Base-by-base conservation (phyloP, 2,113 vertebrate species). In the Pholis gunnellus region DNA sequence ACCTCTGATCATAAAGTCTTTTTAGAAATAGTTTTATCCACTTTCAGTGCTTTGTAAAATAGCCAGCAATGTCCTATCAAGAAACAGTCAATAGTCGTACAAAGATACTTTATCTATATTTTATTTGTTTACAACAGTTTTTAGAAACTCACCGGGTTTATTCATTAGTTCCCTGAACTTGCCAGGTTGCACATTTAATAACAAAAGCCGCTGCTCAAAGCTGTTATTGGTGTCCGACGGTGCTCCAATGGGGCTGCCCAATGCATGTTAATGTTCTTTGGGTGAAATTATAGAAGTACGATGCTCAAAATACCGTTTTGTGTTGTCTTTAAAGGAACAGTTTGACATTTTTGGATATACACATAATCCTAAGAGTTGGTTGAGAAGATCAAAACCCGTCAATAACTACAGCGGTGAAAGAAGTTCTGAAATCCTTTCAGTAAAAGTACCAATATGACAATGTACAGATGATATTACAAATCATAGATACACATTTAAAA, bases 1-100 rank as follows among this genome's bases (percentile, higher is more conserved):
- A 59, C 38, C 50, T 65, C 20, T n/a, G 42, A 44, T 59, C 52
- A 44, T 74, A 11, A 71, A 76, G 8, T 59, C 6, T 20, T 64
- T 42, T 73, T 69, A 10, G 64, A 14, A 73, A 70, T 59, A n/a
- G 56, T 17, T 61, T 25, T 40, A 68, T 54, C 6, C 52, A 61
- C 42, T 31, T 74, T 67, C 5, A 54, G n/a, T 64, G 34, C 71
- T 71, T 65, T 34, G 4, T 50, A 29, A 70, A 25, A 44, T 22
- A 15, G 69, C 34, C 48, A 64, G 18, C 18, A 31, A 61, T 52
- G 6, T 10, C 9, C 42, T 10, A 10, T 46, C 52, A 40, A 29
- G 17, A 29, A 14, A 17, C 22, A 36, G 6, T 36, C 44, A 3
- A 9, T 59, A 29, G 18, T n/a, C 9, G 20, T 59, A 11, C 4